Conservation (phyloP, 2,113 vertebrate genomes). For the Cephalopterus ornatus region DNA sequence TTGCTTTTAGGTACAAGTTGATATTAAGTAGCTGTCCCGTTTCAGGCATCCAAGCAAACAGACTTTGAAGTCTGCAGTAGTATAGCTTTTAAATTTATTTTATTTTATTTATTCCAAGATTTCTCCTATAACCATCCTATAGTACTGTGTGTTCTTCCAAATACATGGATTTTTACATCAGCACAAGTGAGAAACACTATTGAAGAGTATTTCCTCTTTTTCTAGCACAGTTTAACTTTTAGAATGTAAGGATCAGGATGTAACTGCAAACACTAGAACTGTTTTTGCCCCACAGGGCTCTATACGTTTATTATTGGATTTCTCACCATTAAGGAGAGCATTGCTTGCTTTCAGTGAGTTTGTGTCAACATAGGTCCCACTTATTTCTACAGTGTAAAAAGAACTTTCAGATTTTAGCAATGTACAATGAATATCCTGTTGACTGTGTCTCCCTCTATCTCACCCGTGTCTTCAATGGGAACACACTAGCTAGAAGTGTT, state of each 20-base stretch:
- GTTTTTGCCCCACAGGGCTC: not conserved
- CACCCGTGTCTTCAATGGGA: not conserved
- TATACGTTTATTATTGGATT: not conserved
- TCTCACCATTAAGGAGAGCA: not conserved
- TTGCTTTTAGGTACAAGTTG: not conserved
- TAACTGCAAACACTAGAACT: not conserved
- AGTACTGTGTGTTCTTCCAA: not conserved
- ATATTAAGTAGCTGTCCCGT: not conserved
- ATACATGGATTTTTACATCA: not conserved
- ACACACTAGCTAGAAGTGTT: not conserved
- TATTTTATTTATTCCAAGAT: no score
- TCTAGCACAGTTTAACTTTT: not conserved
- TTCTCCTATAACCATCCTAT: not conserved
- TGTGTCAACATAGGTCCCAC: not conserved
- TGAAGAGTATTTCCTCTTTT: not conserved
- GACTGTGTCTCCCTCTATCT: not conserved
- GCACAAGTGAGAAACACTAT: not conserved
- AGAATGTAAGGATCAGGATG: not conserved
- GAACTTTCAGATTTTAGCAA: not conserved
- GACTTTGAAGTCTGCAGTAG: not conserved
- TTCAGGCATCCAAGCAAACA: not conserved
- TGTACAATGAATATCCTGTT: not conserved
- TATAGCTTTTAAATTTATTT: not conserved
- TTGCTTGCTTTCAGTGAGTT: not conserved
- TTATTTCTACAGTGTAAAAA: not conserved